phyloP scores from a whole-genome alignment of 2,888 invertebrate species.

The Torymus auratus region DNA sequence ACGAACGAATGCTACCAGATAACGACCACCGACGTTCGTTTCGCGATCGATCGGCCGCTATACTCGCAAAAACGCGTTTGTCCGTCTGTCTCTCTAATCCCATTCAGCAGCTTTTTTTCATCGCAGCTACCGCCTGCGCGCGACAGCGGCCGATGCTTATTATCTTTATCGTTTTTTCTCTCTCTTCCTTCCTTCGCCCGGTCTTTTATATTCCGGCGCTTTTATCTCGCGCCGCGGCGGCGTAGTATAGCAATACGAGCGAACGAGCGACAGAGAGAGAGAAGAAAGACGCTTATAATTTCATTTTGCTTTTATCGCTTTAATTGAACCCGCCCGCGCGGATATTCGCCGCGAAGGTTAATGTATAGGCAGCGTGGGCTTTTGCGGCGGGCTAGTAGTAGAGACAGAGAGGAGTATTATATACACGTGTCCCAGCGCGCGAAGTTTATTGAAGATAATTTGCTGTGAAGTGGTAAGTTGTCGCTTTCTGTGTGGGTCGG shows the following conservation, averaged over 20 bases:
- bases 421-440: neutral
- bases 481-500: no score
- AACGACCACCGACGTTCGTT: neutral
- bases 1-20: neutral
- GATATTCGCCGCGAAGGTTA: constrained; percentile 8
- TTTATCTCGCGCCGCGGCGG: neutral
- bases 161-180: constrained; percentile 14
- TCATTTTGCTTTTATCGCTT: constrained; percentile 37
- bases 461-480: no score
- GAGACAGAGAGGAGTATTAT: no score
- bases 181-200: neutral
- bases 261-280: no score
- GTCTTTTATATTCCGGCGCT: neutral
- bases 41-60: neutral
- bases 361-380: neutral
- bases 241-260: no score
- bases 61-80: no score
- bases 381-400: neutral
- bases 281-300: constrained; percentile 7
- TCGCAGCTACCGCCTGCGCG: neutral
- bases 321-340: constrained; percentile 5
- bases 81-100: neutral
- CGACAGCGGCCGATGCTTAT: neutral
- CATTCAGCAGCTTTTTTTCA: neutral
- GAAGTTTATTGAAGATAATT: no score